Evolutionary conservation across 2,113 vertebrate genomes (phyloP).

Genomic region (Cyprinodon brontotheroides): DNA sequence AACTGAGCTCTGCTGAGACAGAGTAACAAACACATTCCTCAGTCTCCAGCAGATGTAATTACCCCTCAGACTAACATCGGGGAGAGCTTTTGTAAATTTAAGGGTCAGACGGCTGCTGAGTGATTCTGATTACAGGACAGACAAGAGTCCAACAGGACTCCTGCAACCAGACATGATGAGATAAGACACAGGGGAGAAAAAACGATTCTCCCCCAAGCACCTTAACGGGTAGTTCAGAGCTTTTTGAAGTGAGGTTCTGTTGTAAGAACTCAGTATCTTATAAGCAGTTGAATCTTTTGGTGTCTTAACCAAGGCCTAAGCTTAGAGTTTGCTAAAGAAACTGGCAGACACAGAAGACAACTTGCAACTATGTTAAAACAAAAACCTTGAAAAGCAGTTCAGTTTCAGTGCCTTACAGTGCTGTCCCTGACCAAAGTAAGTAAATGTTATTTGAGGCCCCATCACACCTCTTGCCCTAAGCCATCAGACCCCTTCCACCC

Average conservation of each 20-base stretch:
- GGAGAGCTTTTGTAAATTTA: slow-evolving; percentile 48
- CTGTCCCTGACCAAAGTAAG: too few species aligned
- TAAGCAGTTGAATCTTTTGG: background rate
- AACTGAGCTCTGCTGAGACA: slow-evolving; percentile 35
- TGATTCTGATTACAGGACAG: slow-evolving; percentile 45
- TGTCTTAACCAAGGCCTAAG: background rate
- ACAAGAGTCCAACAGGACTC: slow-evolving; percentile 20
- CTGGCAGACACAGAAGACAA: background rate
- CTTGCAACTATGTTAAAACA: background rate
- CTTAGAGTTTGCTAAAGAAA: background rate
- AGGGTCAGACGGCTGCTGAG: slow-evolving; percentile 44
- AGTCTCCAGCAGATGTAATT: slow-evolving; percentile 64
- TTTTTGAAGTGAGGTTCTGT: background rate
- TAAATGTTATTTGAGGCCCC: too few species aligned
- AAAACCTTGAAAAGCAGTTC: background rate
- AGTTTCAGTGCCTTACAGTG: too few species aligned
- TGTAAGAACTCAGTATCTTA: background rate
- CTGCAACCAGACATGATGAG: slow-evolving; percentile 15
- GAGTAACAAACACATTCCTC: slow-evolving; percentile 38
- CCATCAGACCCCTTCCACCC: too few species aligned
- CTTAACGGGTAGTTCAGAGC: background rate
- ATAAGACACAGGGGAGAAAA: background rate
- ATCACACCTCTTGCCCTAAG: too few species aligned
- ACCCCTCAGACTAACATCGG: slow-evolving; percentile 39
- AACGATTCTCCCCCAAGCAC: background rate